A percentile compares a stretch with the other conserved stretches of the same genome.
Evolutionary conservation across 2,113 vertebrate species (phyloP).

Genomic region (Brachyistius frenatus): DNA sequence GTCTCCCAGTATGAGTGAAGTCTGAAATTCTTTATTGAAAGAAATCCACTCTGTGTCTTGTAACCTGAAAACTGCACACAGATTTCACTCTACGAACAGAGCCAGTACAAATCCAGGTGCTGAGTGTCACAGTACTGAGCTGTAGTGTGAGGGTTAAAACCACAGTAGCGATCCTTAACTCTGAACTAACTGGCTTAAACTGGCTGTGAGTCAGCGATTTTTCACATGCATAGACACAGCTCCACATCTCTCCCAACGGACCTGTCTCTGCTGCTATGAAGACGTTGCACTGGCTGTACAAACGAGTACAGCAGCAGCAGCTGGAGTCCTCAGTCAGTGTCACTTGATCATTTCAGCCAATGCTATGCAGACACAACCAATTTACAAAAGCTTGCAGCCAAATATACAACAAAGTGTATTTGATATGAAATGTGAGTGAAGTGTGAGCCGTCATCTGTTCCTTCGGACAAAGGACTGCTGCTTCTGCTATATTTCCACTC

Average conservation of each 20-base stretch:
- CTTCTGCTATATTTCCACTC: not conserved
- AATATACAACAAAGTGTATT: constrained; percentile 2
- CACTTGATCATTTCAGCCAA: constrained; percentile 15
- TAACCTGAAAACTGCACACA: not conserved
- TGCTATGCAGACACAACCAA: not conserved
- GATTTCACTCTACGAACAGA: too few relatives aligned
- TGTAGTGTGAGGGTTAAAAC: not conserved
- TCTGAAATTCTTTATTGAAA: too few relatives aligned
- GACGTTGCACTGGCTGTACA: constrained; percentile 5
- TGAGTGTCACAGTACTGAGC: not conserved
- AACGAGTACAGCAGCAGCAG: constrained; percentile 25
- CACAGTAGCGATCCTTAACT: not conserved
- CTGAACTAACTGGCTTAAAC: constrained; percentile 18
- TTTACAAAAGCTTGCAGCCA: not conserved
- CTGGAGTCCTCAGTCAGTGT: constrained; percentile 24
- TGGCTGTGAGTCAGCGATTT: constrained; percentile 25
- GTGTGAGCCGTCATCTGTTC: not conserved
- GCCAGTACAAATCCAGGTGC: too few relatives aligned
- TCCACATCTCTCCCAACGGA: constrained; percentile 13
- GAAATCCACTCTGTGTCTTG: too few relatives aligned
- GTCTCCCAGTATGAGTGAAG: too few relatives aligned
- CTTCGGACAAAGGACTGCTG: too few relatives aligned
- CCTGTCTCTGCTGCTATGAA: constrained; percentile 20
- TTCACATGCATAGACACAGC: constrained; percentile 19
- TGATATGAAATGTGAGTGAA: constrained; percentile 12